phyloP scores from a whole-genome alignment of 2,113 vertebrate species.

The Panthera uncia region DNA sequence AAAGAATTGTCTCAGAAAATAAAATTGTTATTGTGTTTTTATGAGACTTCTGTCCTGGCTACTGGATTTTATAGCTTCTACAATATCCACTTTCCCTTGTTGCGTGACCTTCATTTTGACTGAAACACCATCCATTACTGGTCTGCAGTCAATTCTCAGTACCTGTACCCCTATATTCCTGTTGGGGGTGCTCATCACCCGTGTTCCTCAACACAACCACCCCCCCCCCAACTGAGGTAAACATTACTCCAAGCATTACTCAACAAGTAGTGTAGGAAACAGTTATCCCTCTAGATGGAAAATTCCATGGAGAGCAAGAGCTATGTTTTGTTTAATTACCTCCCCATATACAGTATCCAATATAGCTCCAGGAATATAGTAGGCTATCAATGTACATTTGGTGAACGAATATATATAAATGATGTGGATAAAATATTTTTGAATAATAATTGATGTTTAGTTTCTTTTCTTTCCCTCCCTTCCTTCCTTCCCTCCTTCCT shows the following conservation, averaged over 20 bases:
- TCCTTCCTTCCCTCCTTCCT: not conserved
- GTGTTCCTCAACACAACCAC: accelerated
- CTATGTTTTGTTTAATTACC: too few species aligned
- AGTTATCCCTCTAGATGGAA: not conserved
- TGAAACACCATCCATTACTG: not conserved
- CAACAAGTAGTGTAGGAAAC: not conserved
- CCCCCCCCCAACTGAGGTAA: not conserved
- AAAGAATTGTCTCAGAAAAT: not conserved
- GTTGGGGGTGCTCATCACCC: too few species aligned
- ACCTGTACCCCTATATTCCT: accelerated
- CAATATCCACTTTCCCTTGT: not conserved
- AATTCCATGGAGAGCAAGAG: not conserved
- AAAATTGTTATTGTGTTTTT: not conserved
- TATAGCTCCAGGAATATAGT: not conserved
- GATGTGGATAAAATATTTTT: not conserved
- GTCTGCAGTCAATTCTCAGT: not conserved
- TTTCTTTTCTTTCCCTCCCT: not conserved
- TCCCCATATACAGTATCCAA: too few species aligned
- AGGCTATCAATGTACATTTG: not conserved
- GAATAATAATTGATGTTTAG: not conserved
- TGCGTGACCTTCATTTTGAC: not conserved
- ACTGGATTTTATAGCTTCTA: not conserved
- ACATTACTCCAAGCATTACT: not conserved
- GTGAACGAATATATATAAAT: not conserved
- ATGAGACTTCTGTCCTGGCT: not conserved